Base-by-base conservation (phyloP, 2,113 vertebrate species). In the Aldabrachelys gigantea region DNA sequence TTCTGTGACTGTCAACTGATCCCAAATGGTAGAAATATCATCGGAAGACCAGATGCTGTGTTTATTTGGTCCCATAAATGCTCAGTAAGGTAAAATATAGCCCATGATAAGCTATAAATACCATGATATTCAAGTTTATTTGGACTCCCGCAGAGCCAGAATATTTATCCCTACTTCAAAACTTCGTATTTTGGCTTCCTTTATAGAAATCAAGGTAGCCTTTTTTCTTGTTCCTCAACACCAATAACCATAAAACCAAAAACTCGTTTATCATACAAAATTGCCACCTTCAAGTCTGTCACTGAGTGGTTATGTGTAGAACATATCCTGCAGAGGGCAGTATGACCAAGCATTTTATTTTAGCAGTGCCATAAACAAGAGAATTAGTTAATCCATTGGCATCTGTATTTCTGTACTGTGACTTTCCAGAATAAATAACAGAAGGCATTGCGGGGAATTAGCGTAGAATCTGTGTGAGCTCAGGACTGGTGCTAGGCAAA, bases 291-390 rank as follows among this genome's bases (percentile, higher is more conserved):
- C 47, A 49, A 49, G 47, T 49, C 47, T 49, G 47, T 49, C 47
- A 49, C 47, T 49, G 47, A 49, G 47, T 49, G 47, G 47, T 49
- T 49, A 49, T 25, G 80, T 14, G 82, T 80, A 72, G 50, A 11
- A 80, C 41, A 3, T 4, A 25, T 62, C 95, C 97, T 65, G 78
- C 95, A 98, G 97, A 94, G 97, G 97, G 97, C 97, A 95, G 96
- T 82, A 92, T 3, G 65, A 69, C 82, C 52, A 72, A 2, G 0
- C 31, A 31, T 95, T 97, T 93, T 52, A 11, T 76, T 92, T 59
- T 78, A 56, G 78, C 22, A 3, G 14, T 9, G 21, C 8, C 50
- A 47, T 88, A 8, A 47, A 6, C 41, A 29, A 31, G 82, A 89
- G 84, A 80, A 84, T 47, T 93, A 76, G 17, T 24, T 93, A 85